Evolutionary conservation across 2,888 invertebrate genomes (phyloP).

Genomic region (Chrysodeixis includens): DNA sequence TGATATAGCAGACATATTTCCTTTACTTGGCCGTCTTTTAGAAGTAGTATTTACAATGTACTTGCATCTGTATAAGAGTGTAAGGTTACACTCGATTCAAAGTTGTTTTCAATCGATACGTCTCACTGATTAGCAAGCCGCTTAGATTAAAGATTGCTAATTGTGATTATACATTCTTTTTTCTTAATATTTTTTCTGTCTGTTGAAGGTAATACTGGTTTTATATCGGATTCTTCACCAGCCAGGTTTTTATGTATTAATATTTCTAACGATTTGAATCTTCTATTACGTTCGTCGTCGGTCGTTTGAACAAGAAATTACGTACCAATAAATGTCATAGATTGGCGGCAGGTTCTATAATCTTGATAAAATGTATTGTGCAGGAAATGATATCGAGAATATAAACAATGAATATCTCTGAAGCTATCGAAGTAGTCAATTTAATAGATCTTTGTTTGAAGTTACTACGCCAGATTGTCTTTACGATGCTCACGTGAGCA

Average conservation of each 20-base stretch:
- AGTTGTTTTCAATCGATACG: background rate
- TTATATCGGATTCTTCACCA: constrained; percentile 30
- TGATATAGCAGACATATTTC: background rate
- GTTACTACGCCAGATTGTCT: background rate
- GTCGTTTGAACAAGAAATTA: background rate
- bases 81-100: constrained; percentile 16
- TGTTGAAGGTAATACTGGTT: constrained; percentile 11
- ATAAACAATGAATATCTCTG: background rate
- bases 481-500: background rate
- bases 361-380: background rate
- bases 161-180: constrained; percentile 8
- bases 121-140: constrained; percentile 20
- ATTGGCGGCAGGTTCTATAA: background rate
- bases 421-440: background rate
- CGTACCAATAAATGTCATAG: background rate
- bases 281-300: too few species aligned
- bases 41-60: background rate
- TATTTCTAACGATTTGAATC: background rate
- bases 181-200: constrained; percentile 9
- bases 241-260: constrained; percentile 17
- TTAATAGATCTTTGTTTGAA: background rate
- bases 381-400: background rate
- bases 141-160: constrained; percentile 15
- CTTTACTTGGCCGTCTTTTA: background rate
- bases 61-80: background rate